Evolutionary conservation across 2,113 vertebrate species (phyloP).

Genomic region (Microtus pennsylvanicus): DNA sequence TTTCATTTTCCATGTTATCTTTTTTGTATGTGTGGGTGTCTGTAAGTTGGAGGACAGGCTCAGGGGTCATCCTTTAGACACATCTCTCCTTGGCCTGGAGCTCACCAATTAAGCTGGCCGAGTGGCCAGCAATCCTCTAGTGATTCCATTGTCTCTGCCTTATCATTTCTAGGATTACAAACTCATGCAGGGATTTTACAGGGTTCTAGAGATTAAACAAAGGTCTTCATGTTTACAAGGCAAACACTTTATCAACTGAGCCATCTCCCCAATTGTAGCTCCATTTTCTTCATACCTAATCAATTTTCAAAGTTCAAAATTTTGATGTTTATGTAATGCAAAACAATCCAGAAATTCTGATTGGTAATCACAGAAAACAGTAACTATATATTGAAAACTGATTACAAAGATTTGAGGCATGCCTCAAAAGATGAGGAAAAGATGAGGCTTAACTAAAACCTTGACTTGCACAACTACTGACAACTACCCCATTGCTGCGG

Average conservation of each 20-base stretch:
- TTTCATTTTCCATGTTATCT: slow-evolving; percentile 18
- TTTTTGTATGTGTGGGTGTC: background rate
- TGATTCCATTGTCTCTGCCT: background rate
- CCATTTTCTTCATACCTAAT: background rate
- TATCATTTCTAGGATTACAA: background rate
- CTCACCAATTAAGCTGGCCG: background rate
- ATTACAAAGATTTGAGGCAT: background rate
- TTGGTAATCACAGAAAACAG: background rate
- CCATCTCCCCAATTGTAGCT: background rate
- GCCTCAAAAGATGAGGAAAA: background rate
- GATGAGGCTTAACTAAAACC: background rate
- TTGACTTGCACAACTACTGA: background rate
- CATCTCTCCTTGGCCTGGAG: background rate
- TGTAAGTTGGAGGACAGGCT: background rate
- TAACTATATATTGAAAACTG: background rate
- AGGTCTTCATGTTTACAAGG: background rate
- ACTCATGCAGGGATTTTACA: background rate
- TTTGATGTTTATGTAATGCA: slow-evolving; percentile 29
- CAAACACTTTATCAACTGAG: background rate
- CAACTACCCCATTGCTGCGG: background rate
- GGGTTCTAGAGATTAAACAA: background rate
- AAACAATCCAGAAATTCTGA: slow-evolving; percentile 37
- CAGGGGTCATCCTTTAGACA: background rate
- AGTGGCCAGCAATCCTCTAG: background rate
- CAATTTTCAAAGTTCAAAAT: background rate